phyloP scores from a whole-genome alignment of 2,797 vertebrate species.

The Apodemus agrarius region DNA sequence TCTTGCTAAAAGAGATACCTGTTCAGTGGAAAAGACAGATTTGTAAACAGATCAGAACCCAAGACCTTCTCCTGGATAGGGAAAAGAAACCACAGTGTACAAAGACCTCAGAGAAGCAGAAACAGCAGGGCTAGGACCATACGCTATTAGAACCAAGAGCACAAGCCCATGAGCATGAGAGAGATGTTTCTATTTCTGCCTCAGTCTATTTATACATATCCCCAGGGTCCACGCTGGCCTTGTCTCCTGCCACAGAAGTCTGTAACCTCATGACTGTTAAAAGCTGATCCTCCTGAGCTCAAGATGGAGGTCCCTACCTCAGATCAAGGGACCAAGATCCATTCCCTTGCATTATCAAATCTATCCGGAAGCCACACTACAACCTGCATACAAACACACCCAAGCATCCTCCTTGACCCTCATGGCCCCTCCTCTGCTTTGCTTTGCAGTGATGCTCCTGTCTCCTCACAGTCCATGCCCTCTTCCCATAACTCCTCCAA shows the following conservation, averaged over 20 bases:
- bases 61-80: neutral
- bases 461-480: neutral
- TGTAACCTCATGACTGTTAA: neutral
- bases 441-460: neutral
- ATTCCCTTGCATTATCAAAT: neutral
- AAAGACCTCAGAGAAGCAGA: conserved; percentile 48
- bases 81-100: conserved; percentile 28
- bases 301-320: neutral
- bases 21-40: conserved; percentile 61
- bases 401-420: neutral
- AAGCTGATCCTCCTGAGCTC: neutral
- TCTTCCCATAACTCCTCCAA: neutral
- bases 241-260: neutral
- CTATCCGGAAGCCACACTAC: neutral
- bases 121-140: neutral
- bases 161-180: neutral
- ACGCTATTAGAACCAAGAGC: neutral
- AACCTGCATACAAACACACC: neutral
- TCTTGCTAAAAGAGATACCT: conserved; percentile 68
- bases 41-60: conserved; percentile 68
- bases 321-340: neutral
- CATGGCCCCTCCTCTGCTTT: neutral
- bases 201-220: neutral
- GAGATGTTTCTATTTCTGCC: neutral
- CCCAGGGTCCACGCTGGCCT: neutral